These are phyloP conservation scores for Chironomus riparius DNA, from an alignment of 2,888 invertebrate species.

Conservation along the genomic window DNA sequence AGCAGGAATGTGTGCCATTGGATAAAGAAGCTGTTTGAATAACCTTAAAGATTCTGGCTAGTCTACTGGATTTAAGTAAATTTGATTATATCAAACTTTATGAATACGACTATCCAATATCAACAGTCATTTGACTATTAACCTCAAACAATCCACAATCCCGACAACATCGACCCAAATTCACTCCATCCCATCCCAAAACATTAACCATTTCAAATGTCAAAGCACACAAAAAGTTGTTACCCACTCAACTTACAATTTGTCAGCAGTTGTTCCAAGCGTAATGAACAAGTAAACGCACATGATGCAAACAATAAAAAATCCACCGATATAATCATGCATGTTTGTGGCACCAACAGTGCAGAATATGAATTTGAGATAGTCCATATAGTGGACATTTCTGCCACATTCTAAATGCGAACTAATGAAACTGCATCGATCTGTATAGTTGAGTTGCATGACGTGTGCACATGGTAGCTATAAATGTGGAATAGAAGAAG, in stretches of 20 bases:
- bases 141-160: no score
- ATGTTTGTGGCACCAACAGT: slow-evolving; percentile 33
- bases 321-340: slow-evolving; percentile 32
- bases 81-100: no score
- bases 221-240: background rate
- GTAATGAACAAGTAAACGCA: slow-evolving; percentile 46
- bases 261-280: slow-evolving; percentile 48
- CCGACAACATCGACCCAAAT: no score
- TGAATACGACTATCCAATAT: no score
- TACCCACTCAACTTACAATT: slow-evolving; percentile 44
- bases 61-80: no score
- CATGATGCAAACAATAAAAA: slow-evolving; percentile 41
- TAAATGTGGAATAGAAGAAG: background rate
- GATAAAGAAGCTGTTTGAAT: no score
- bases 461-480: slow-evolving; percentile 40
- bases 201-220: background rate
- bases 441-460: slow-evolving; percentile 33
- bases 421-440: slow-evolving; percentile 40
- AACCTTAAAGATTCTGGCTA: no score
- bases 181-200: no score
- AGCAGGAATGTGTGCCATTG: no score
- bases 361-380: slow-evolving; percentile 41
- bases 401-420: slow-evolving; percentile 35
- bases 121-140: background rate
- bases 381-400: slow-evolving; percentile 36